Evolutionary conservation across 2,888 invertebrate species (phyloP), one percentile per base, ranked within the genome.

Genomic region (Euspilapteryx auroguttella): DNA sequence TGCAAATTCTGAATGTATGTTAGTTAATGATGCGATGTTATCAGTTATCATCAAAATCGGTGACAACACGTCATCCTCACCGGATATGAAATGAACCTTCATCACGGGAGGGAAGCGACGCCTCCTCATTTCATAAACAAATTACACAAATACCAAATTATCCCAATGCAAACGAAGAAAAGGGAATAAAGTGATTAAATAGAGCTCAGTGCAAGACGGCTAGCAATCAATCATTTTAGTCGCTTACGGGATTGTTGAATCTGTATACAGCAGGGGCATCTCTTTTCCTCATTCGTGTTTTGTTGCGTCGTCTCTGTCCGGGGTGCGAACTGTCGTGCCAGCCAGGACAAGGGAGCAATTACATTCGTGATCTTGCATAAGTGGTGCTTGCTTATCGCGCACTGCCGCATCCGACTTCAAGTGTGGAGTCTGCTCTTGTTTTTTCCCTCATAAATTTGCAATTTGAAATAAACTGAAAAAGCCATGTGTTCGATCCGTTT

Each of bases 151-250:
- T 71, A 71, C 68, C 59, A 75, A 73, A 73, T 75, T 65, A 75
- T 73, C 64, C 64, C 57, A 63, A 66, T 64, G 64, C 68, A 75
- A 75, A 75, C 69, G 71, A 61, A 73, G 73, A 75, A 76, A 75
- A 75, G 76, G 75, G 75, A 76, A 76, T 76, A 71, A 73, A 78
- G 77, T 76, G 77, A 78, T 78, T 77, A 78, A 77, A 78, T 69
- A 76, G 71, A 76, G 76, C 71, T 76, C 76, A 76, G 59, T 62
- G 54, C 63, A 71, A 71, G 75, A 73, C 66, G 61, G 66, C 64
- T 61, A 59, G 77, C 61, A 64, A 78, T 78, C 77, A 77, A 78
- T 78, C 77, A 77, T 76, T 68, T 68, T 66, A 63, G 76, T 63
- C 68, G 71, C 71, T 68, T 71, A 66, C 52, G 61, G 53, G 61